phyloP scores from a whole-genome alignment of 1,140 invertebrate genomes.

The Parasteatoda tepidariorum region DNA sequence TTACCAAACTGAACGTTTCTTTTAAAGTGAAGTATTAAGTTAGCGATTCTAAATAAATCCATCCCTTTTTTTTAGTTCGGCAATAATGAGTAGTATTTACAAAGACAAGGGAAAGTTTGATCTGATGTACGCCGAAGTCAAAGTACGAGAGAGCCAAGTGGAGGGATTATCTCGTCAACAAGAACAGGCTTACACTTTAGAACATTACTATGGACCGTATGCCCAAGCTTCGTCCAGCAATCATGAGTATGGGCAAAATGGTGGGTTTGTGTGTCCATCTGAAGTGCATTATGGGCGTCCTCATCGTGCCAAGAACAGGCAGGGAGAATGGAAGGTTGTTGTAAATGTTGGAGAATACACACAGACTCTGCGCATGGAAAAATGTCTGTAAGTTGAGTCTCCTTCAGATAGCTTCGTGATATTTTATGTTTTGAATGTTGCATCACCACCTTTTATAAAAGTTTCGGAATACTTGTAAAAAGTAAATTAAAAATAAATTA shows the following conservation, averaged over 20 bases:
- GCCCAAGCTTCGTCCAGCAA: background rate
- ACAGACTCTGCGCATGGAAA: conserved; percentile 84
- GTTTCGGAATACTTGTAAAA: too few species aligned
- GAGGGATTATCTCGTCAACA: conserved; percentile 73
- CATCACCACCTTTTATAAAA: background rate
- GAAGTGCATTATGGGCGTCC: conserved; percentile 84
- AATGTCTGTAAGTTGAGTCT: conserved; percentile 76
- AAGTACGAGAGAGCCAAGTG: conserved; percentile 68
- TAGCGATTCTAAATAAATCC: too few species aligned
- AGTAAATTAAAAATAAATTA: too few species aligned
- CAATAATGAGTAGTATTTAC: conserved; percentile 80
- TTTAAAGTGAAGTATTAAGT: too few species aligned
- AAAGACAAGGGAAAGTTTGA: conserved; percentile 77
- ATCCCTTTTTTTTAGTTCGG: conserved; percentile 68
- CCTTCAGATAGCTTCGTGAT: background rate
- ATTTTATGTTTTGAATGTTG: background rate
- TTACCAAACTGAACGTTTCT: too few species aligned
- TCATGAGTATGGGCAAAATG: conserved; percentile 72
- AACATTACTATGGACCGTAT: conserved; percentile 70
- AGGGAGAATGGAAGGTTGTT: conserved; percentile 87
- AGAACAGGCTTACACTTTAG: conserved; percentile 73
- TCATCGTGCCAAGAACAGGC: conserved; percentile 80
- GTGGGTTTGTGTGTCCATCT: conserved; percentile 83
- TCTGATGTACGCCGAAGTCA: conserved; percentile 78
- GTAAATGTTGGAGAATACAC: conserved; percentile 86